Conservation (phyloP, 2,113 vertebrate genomes). For the Mirounga angustirostris region DNA sequence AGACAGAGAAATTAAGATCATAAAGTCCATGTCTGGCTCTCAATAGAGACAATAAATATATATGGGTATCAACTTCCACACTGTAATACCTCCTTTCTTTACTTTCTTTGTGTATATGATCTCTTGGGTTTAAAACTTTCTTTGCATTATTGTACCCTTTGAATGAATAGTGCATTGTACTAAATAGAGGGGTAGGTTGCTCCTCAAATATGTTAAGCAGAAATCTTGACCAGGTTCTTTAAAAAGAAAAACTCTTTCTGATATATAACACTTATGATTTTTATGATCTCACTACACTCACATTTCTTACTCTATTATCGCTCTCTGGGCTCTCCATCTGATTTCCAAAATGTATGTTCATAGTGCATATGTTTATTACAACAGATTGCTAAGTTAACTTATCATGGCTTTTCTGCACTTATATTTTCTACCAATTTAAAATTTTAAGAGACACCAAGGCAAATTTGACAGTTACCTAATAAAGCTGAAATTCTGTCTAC, state of each 20-base stretch:
- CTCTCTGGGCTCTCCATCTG: constrained; percentile 60
- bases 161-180: not conserved
- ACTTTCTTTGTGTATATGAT: not conserved
- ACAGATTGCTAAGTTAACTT: constrained; percentile 70
- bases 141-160: not conserved
- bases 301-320: not conserved
- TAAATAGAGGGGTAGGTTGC: not conserved
- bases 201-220: constrained; percentile 6
- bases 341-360: constrained; percentile 72
- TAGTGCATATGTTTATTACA: constrained; percentile 58
- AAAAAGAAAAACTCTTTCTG: constrained; percentile 38
- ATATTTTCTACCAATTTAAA: constrained; percentile 67
- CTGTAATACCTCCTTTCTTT: not conserved
- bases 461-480: constrained; percentile 74
- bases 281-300: not conserved
- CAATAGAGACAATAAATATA: not conserved
- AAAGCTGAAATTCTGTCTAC: constrained; percentile 68
- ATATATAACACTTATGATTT: not conserved
- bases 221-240: constrained; percentile 40
- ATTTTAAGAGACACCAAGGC: constrained; percentile 74
- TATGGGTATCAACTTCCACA: not conserved
- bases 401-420: constrained; percentile 62
- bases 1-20: not conserved
- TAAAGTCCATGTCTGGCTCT: not conserved
- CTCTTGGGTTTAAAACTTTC: constrained; percentile 14